Evolutionary conservation across 2,113 vertebrate genomes (phyloP), one percentile per base, ranked within the genome.

Genomic region (Himantopus leucocephalus): DNA sequence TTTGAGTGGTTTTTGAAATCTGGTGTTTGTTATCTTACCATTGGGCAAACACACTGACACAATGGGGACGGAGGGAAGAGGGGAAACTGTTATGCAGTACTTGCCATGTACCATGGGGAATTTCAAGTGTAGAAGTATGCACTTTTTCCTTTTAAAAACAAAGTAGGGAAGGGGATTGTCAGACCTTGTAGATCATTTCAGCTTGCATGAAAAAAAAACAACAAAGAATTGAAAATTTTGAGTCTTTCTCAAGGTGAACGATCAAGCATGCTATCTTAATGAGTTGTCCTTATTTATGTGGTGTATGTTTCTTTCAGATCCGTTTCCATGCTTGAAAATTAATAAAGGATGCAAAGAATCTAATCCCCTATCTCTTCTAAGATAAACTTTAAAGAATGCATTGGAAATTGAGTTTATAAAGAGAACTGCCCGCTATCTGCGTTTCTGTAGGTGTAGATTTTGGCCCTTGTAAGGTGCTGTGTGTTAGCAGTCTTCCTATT

Each of bases 301-400:
- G 62, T 94, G 75, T 67, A 20, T 88, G 59, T 92, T 94, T 89
- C 60, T 92, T 98, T 92, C 87, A 66, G 87, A 88, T 95, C 84
- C n/a, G 1, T 94, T 96, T 90, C 76, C 84, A 85, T 90, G 84
- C 91, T 92, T 93, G 80, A 91, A 78, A 88, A 85, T 70, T 27
- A 96, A 96, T 97, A 97, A 95, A 96, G 67, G 27, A 92, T 90
- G 82, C 50, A 94, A 96, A 94, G 77, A 96, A 66, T 85, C 45
- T 66, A 78, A 84, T 68, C 66, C 91, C 76, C 48, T 74, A 94
- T 96, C 87, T 97, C 76, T 92, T 90, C 1, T 45, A 94, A 91
- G 82, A 71, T 79, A 89, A 75, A 60, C 75, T 62, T 71, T 62
- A 74, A 92, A 67, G 34, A 89, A 76, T 45, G 68, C 52, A n/a